Base-by-base conservation (phyloP, 2,888 invertebrate species). In the Drosophila cracens region DNA sequence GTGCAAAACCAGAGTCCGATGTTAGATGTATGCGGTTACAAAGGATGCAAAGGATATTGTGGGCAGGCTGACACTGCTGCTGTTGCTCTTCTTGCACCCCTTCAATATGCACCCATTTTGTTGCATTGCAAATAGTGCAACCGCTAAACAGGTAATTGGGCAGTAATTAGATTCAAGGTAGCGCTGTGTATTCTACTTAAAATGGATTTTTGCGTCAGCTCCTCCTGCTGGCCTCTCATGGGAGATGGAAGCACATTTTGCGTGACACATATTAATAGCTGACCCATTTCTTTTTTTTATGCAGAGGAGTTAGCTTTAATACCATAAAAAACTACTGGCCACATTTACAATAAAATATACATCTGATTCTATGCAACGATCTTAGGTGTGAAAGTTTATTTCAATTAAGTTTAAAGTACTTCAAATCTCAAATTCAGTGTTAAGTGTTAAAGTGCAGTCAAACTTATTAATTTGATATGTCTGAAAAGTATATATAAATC, bases 121-220 rank as follows among this genome's bases (percentile, higher is more conserved):
- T 33, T 76, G 72, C 77, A 66, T 60, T 63, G 43, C 49, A 61
- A 74, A 43, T 56, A 43, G 29, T 73, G 59, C 73, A 73, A 77
- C 1, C 29, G 18, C 29, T 31, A 36, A 34, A 16, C 43, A 33
- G 52, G 18, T 78, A 70, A 78, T 70, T 64, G 52, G 54, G 66
- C 57, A 51, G 21, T 78, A 78, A 77, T 77, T 78, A 70, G 58
- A 70, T 63, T 29, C 52, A 46, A 29, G 52, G 33, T 16, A 49
- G 25, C 63, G 34, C 31, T 25, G 18, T 66, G 67, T 60, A 64
- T 16, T 57, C 5, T 21, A 46, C 33, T 52, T n/a, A 64, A 62
- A 74, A 69, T 77, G 49, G 78, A 79, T 81, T 81, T 72, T 46
- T 16, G 43, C 61, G 72, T 78, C 68, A 73, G 53, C 62, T 64